These are phyloP conservation scores for Pocillopora meandrina DNA, from an alignment of 92 coral and sea anemone genomes.

Conservation along the genomic window DNA sequence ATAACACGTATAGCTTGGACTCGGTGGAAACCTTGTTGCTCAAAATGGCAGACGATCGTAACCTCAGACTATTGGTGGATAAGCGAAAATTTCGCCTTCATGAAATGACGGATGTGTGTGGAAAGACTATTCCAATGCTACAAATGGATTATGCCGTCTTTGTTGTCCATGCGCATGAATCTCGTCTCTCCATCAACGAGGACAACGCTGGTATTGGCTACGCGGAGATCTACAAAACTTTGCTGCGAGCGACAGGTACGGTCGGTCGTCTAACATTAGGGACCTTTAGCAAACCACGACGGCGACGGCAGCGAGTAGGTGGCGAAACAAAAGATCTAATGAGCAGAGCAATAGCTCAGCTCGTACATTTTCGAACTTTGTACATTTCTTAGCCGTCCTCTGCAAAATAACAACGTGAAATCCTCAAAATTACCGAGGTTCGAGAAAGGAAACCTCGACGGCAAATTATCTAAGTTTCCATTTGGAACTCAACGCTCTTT, in stretches of 20 bases:
- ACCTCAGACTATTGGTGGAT: constrained; percentile 12
- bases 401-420: too few relatives aligned
- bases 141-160: constrained; percentile 59
- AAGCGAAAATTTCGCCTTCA: constrained; percentile 45
- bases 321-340: too few relatives aligned
- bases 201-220: background rate
- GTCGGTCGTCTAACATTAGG: too few relatives aligned
- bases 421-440: too few relatives aligned
- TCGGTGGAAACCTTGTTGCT: constrained; percentile 51
- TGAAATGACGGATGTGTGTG: constrained; percentile 48
- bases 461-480: too few relatives aligned
- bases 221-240: constrained; percentile 18
- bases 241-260: background rate
- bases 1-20: constrained; percentile 61
- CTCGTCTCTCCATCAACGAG: background rate
- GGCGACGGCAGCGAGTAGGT: too few relatives aligned
- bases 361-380: too few relatives aligned
- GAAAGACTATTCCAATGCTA: background rate
- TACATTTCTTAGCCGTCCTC: too few relatives aligned
- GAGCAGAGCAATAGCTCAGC: too few relatives aligned
- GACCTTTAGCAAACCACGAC: too few relatives aligned
- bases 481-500: too few relatives aligned
- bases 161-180: constrained; percentile 38
- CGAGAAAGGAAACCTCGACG: too few relatives aligned
- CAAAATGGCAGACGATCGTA: constrained; percentile 25